Evolutionary conservation across 2,888 invertebrate genomes (phyloP).

Genomic region (Matsumyia berberina): DNA sequence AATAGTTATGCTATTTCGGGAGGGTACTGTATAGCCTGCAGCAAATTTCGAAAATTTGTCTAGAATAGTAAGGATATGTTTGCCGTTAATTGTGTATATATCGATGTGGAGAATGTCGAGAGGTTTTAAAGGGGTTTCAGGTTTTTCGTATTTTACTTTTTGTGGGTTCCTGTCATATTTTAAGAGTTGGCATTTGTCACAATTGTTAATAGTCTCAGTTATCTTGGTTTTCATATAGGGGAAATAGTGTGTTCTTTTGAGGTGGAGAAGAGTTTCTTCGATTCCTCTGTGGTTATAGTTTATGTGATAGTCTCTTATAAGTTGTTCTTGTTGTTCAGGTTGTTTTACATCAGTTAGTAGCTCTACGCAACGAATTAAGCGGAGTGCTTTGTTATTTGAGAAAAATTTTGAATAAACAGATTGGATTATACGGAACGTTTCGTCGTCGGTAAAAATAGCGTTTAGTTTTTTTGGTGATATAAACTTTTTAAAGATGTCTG

Average conservation of each 20-base stretch:
- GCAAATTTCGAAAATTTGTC: conserved; percentile 73
- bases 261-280: neutral
- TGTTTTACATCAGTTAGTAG: too few relatives aligned
- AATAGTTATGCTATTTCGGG: too few relatives aligned
- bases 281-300: conserved; percentile 31
- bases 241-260: neutral
- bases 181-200: conserved; percentile 14
- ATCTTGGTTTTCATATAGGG: conserved; percentile 18
- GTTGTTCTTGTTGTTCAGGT: conserved; percentile 30
- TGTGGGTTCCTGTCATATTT: neutral
- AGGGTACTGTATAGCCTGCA: conserved; percentile 28
- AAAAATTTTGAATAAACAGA: conserved; percentile 53
- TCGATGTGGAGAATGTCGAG: conserved; percentile 66
- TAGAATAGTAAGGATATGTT: conserved; percentile 57
- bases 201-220: neutral
- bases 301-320: conserved; percentile 8
- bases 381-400: conserved; percentile 6
- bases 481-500: conserved; percentile 61
- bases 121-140: conserved; percentile 15
- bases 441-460: conserved; percentile 44
- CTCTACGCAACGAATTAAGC: too few relatives aligned
- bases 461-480: conserved; percentile 66
- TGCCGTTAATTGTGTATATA: conserved; percentile 60
- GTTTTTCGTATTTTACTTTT: neutral
- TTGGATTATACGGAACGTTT: conserved; percentile 73